phyloP scores from a whole-genome alignment of 2,113 vertebrate species.

The Otolemur garnettii region DNA sequence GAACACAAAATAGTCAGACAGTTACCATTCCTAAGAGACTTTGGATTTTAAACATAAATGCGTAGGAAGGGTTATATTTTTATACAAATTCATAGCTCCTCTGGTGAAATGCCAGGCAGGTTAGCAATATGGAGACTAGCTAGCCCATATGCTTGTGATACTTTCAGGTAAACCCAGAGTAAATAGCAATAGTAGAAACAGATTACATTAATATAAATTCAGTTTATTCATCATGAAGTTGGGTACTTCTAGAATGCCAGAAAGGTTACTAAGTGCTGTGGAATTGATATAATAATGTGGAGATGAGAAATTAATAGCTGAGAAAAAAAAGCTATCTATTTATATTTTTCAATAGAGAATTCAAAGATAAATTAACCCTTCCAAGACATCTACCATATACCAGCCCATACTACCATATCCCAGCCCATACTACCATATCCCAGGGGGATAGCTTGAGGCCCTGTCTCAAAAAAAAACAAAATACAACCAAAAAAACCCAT shows the following conservation, averaged over 20 bases:
- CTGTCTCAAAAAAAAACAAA: too few relatives aligned
- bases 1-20: background rate
- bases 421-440: too few relatives aligned
- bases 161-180: background rate
- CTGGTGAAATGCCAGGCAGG: background rate
- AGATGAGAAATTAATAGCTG: constrained; percentile 40
- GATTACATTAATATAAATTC: background rate
- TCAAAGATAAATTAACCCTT: constrained; percentile 36
- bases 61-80: constrained; percentile 35
- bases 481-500: background rate
- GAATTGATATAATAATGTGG: background rate
- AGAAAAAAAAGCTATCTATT: constrained; percentile 32
- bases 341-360: background rate
- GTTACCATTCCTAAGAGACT: constrained; percentile 22
- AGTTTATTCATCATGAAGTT: background rate
- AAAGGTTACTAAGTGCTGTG: background rate
- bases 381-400: background rate
- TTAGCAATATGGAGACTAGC: background rate
- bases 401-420: too few relatives aligned
- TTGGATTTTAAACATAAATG: constrained; percentile 51
- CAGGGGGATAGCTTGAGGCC: too few relatives aligned
- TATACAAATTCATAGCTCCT: background rate
- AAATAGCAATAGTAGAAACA: background rate
- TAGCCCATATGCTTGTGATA: background rate
- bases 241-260: background rate